These are phyloP conservation scores for Eonycteris spelaea DNA, from an alignment of 2,113 vertebrate genomes.

Conservation along the genomic window DNA sequence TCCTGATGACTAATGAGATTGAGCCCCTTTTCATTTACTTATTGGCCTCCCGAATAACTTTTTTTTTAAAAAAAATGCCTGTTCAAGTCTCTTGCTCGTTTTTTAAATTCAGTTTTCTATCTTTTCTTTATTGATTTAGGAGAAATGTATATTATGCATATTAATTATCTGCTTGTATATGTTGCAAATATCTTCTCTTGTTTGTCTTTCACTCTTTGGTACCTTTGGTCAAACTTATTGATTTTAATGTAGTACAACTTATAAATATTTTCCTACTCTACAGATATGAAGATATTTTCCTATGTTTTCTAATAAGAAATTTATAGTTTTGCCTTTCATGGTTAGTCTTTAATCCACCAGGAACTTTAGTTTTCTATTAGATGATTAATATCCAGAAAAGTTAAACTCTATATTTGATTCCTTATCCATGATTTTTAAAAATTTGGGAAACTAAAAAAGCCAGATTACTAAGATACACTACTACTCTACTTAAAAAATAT, in stretches of 20 bases:
- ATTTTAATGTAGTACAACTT: constrained; percentile 4
- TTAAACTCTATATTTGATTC: constrained; percentile 36
- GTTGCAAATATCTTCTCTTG: neutral
- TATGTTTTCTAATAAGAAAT: neutral
- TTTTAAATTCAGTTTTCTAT: neutral
- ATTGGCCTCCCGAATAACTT: neutral
- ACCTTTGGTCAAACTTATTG: constrained; percentile 11
- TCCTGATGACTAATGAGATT: constrained; percentile 6
- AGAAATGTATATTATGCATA: neutral
- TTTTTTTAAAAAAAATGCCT: neutral
- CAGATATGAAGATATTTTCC: neutral
- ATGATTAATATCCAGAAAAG: neutral
- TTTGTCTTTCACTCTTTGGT: constrained; percentile 27
- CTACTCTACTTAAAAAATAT: constrained; percentile 12
- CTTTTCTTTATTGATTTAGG: constrained; percentile 6
- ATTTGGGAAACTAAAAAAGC: neutral
- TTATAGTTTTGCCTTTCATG: constrained; percentile 25
- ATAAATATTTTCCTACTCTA: neutral
- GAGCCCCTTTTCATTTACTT: neutral
- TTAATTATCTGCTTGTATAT: neutral
- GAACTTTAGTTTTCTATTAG: constrained; percentile 34
- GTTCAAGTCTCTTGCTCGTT: neutral
- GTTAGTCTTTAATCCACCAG: constrained; percentile 23
- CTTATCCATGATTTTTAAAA: constrained; percentile 10
- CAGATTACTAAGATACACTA: neutral